phyloP scores from a whole-genome alignment of 2,797 vertebrate genomes.

The Enteromius treurensis region DNA sequence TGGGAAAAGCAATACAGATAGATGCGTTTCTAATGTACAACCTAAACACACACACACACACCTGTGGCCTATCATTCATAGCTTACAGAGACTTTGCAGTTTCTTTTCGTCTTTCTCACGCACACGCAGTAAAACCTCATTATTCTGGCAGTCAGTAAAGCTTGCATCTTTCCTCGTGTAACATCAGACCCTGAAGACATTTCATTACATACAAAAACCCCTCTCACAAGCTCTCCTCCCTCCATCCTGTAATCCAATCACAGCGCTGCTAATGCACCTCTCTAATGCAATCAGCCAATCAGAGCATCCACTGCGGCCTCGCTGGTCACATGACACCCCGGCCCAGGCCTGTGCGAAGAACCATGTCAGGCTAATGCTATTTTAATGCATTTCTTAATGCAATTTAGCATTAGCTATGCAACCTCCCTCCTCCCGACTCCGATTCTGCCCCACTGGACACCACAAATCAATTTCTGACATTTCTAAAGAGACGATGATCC shows the following conservation, averaged over 20 bases:
- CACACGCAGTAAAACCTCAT: slow-evolving; percentile 52
- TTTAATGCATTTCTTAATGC: slow-evolving; percentile 74
- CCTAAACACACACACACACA: slow-evolving; percentile 37
- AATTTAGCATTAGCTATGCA: slow-evolving; percentile 74
- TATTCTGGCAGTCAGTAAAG: slow-evolving; percentile 51
- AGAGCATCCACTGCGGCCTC: slow-evolving; percentile 60
- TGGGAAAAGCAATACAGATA: slow-evolving; percentile 50
- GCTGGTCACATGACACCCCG: slow-evolving; percentile 75
- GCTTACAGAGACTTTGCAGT: slow-evolving; percentile 16
- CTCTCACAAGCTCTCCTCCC: slow-evolving; percentile 46
- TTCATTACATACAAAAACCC: slow-evolving; percentile 68
- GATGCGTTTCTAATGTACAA: slow-evolving; percentile 48
- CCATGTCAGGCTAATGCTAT: slow-evolving; percentile 80
- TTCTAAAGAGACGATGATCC: slow-evolving; percentile 86
- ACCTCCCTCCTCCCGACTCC: slow-evolving; percentile 68
- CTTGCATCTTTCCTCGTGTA: slow-evolving; percentile 62
- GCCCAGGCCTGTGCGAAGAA: slow-evolving; percentile 66
- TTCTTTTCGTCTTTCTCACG: slow-evolving; percentile 20
- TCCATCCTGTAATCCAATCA: slow-evolving; percentile 71
- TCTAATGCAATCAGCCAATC: slow-evolving; percentile 82
- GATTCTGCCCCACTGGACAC: slow-evolving; percentile 71
- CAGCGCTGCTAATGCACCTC: slow-evolving; percentile 74
- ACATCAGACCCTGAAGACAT: slow-evolving; percentile 77
- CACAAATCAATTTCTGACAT: slow-evolving; percentile 84
- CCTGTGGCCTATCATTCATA: slow-evolving; percentile 24